Base-by-base conservation (phyloP, 2,113 vertebrate genomes). In the Dicentrarchus labrax region DNA sequence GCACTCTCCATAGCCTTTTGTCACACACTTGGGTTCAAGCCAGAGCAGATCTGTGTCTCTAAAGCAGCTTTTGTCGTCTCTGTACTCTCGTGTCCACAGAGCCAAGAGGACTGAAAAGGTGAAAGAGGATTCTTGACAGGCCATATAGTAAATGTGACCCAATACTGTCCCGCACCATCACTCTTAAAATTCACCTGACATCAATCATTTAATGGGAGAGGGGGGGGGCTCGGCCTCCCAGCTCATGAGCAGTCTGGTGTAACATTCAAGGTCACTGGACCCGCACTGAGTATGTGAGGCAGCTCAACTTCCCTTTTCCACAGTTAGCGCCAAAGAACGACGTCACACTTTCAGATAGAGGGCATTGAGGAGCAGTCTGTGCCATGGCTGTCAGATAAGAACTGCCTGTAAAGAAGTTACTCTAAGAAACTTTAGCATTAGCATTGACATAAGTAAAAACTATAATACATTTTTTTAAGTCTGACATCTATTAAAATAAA, bases 301-400 rank as follows among this genome's bases (percentile, higher is more conserved):
- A 43, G 90, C 90, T 94, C 91, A 87, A 82, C 84, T 94, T 94
- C 85, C 81, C 56, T 87, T 93, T 93, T 92, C 91, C 92, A 91
- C 81, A 72, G 80, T 66, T 39, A 4, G 72, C 8, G 91, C 93
- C 94, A 94, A 82, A 78, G 72, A 47, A 67, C 90, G 89, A 94
- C 59, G 7, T 72, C 87, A 88, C 45, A 6, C 59, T 66, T 67
- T 72, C n/a, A 72, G 65, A 80, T 19, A 65, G 62, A 76, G 60
- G 68, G 74, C 75, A 60, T 6, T 4, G 0, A 62, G 36, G 79
- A 73, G 54, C 67, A 65, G 62, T 1, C 54, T 60, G 69, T 64
- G 78, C 57, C 10, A 56, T 38, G 13, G 22, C 57, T 13, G 72
- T 74, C 19, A n/a, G 68, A 79, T 74, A 73, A 76, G 48, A 78